phyloP scores from a whole-genome alignment of 92 coral and sea anemone species.

The Zoanthus sociatus region DNA sequence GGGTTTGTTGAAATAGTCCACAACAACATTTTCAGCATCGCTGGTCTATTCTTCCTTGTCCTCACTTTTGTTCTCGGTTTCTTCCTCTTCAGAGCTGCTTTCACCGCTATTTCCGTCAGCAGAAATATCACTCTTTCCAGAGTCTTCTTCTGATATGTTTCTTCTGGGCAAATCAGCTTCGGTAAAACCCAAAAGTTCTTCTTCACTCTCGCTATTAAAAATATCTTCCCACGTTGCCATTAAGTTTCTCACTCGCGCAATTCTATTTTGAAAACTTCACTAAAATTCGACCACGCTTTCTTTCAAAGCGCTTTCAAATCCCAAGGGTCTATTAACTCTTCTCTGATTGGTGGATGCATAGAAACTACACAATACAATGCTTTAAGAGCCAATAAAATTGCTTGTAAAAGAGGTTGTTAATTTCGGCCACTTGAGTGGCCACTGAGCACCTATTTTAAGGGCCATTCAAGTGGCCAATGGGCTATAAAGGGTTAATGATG shows the following conservation, averaged over 20 bases:
- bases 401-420: no score
- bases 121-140: slow-evolving; percentile 46
- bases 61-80: slow-evolving; percentile 25
- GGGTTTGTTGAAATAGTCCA: no score
- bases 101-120: slow-evolving; percentile 7
- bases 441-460: slow-evolving; percentile 6
- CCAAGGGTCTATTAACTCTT: no score
- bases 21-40: neutral
- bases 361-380: no score
- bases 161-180: slow-evolving; percentile 34
- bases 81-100: slow-evolving; percentile 17
- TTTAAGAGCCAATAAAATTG: no score
- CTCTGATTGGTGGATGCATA: no score
- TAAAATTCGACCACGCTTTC: no score
- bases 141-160: slow-evolving; percentile 6
- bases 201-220: no score
- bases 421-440: neutral
- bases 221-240: no score
- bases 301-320: no score
- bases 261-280: no score
- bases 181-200: slow-evolving; percentile 18
- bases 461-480: slow-evolving; percentile 51
- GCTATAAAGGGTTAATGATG: neutral
- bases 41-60: neutral
- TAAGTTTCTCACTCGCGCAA: no score